These are phyloP conservation scores for Sphyrna mokarran DNA, from an alignment of 2,113 vertebrate genomes.

Conservation along the genomic window DNA sequence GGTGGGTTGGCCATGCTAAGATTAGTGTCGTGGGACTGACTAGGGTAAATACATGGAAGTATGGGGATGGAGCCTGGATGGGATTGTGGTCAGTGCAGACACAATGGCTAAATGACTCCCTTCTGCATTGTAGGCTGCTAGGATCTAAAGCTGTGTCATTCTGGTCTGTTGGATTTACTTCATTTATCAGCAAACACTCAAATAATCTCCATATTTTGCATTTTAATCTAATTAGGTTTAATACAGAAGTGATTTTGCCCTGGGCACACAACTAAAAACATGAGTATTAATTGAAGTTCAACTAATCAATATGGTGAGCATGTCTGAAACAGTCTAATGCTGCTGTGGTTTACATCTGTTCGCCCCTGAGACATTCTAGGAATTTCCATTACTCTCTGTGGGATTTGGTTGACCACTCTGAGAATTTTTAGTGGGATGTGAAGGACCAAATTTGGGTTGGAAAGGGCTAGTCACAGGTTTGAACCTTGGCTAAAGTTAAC, in stretches of 20 bases:
- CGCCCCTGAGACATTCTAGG: neutral
- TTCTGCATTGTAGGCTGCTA: too few relatives aligned
- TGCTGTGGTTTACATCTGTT: neutral
- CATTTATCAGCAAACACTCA: neutral
- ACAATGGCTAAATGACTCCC: too few relatives aligned
- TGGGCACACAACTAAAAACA: neutral
- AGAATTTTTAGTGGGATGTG: neutral
- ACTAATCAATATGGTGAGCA: neutral
- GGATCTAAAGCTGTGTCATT: neutral
- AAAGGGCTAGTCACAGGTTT: constrained; percentile 14
- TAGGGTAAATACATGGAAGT: too few relatives aligned
- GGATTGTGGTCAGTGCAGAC: too few relatives aligned
- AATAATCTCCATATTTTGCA: neutral
- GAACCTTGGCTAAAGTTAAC: neutral
- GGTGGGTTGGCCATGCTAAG: too few relatives aligned
- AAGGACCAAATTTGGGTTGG: neutral
- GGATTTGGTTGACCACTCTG: neutral
- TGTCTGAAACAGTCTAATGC: neutral
- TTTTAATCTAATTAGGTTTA: neutral
- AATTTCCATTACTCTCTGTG: constrained; percentile 14
- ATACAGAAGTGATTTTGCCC: neutral
- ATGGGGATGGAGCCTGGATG: too few relatives aligned
- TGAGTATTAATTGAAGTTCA: neutral
- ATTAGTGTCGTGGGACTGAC: too few relatives aligned
- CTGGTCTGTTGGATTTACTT: neutral